These are phyloP conservation scores for Mercenaria mercenaria DNA, from an alignment of 1,140 invertebrate genomes.

Conservation along the genomic window DNA sequence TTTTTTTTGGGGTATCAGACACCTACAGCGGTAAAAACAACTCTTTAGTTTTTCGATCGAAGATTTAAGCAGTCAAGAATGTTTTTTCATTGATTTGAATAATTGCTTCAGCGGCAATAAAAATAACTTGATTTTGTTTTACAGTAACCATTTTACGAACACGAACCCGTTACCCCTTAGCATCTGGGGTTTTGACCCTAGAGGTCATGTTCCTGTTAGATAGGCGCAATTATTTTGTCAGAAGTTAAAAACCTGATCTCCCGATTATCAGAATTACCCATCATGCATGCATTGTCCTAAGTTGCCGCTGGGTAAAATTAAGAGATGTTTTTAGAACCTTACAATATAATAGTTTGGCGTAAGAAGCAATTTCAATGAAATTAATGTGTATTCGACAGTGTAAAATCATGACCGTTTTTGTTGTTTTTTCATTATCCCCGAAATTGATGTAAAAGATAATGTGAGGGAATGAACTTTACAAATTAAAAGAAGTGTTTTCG, in stretches of 20 bases:
- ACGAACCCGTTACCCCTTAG: not conserved
- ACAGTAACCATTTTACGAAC: not conserved
- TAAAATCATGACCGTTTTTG: constrained; percentile 16
- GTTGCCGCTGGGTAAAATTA: constrained; percentile 9
- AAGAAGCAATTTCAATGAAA: not conserved
- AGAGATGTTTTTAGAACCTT: not conserved
- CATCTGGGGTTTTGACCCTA: constrained; percentile 27
- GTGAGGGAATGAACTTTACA: constrained; percentile 19
- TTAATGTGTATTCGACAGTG: not conserved
- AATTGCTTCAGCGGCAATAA: not conserved
- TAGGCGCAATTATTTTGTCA: constrained; percentile 39
- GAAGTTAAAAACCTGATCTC: constrained; percentile 21
- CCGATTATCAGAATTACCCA: not conserved
- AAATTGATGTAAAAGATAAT: constrained; percentile 39
- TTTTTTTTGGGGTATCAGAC: too few relatives aligned
- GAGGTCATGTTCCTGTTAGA: not conserved
- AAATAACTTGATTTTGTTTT: not conserved
- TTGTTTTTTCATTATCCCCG: constrained; percentile 27
- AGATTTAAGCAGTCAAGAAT: too few relatives aligned
- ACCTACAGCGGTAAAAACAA: too few relatives aligned
- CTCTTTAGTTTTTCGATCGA: too few relatives aligned
- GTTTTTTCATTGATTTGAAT: too few relatives aligned
- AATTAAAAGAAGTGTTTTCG: constrained; percentile 20
- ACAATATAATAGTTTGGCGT: not conserved
- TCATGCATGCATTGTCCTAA: constrained; percentile 6